Conservation (phyloP, 2,797 vertebrate species). For the Novumbra hubbsi region DNA sequence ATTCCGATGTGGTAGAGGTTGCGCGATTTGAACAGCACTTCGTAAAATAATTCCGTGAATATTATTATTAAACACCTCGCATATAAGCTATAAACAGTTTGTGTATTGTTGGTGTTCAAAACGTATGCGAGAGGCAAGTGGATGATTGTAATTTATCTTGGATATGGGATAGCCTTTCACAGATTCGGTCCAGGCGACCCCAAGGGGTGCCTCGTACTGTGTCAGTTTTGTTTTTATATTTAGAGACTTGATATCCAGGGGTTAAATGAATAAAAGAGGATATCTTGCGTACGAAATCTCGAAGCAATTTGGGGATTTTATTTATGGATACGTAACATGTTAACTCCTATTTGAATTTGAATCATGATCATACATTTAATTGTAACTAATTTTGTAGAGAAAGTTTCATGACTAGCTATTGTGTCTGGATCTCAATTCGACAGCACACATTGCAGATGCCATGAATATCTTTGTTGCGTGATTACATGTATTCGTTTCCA, state of each 20-base stretch:
- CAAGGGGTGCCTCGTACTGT: background rate
- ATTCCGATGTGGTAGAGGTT: background rate
- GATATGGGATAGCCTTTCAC: background rate
- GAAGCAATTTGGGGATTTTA: background rate
- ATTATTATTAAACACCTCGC: background rate
- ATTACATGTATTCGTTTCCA: background rate
- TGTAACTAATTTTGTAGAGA: background rate
- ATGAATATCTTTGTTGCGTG: background rate
- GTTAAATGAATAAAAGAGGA: background rate
- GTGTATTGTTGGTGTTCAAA: background rate
- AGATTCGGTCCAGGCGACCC: background rate
- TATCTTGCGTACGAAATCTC: background rate
- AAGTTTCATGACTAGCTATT: background rate
- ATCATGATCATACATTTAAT: background rate
- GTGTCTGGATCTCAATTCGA: background rate
- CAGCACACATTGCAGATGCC: background rate
- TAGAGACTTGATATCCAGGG: background rate
- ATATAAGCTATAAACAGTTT: background rate
- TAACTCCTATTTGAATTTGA: background rate
- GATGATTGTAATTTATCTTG: background rate
- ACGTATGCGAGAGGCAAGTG: background rate
- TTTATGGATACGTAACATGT: background rate
- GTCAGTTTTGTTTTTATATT: background rate
- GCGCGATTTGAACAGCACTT: background rate
- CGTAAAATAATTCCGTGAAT: background rate